Conservation (phyloP, 2,113 vertebrate species). For the Trinectes maculatus region DNA sequence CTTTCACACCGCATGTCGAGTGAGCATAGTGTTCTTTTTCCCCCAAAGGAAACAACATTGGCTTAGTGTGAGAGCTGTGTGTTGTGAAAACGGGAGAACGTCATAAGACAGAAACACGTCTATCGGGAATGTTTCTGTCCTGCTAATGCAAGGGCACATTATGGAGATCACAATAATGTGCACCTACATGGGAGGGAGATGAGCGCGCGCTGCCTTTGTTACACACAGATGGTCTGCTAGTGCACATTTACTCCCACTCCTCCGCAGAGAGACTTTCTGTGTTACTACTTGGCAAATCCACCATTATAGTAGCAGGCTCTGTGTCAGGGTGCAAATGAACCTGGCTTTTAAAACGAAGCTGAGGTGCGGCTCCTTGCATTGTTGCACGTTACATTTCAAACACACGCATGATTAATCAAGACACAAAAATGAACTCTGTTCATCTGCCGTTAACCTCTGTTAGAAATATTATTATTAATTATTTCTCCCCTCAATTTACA, state of each 20-base stretch:
- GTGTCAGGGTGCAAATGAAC: not conserved
- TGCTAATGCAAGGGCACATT: not conserved
- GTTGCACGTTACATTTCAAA: not conserved
- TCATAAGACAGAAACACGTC: no score
- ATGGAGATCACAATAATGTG: no score
- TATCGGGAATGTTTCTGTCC: no score
- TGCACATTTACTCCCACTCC: not conserved
- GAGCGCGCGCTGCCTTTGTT: no score
- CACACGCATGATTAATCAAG: not conserved
- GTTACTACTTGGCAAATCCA: not conserved
- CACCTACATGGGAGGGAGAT: no score
- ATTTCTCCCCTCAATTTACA: no score
- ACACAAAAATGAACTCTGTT: not conserved
- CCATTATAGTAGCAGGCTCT: not conserved
- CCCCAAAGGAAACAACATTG: not conserved
- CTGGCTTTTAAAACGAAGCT: not conserved
- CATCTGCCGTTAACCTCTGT: no score
- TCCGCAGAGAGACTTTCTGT: not conserved
- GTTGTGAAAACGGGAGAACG: no score
- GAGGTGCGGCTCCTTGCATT: no score
- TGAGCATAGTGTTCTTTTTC: not conserved
- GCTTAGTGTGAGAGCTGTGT: no score
- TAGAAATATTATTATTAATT: no score
- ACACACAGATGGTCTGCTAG: no score
- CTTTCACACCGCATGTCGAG: not conserved